A percentile compares a stretch with the other conserved stretches of the same genome.
phyloP scores from a whole-genome alignment of 2,888 invertebrate genomes.

The Tethea ocularis region DNA sequence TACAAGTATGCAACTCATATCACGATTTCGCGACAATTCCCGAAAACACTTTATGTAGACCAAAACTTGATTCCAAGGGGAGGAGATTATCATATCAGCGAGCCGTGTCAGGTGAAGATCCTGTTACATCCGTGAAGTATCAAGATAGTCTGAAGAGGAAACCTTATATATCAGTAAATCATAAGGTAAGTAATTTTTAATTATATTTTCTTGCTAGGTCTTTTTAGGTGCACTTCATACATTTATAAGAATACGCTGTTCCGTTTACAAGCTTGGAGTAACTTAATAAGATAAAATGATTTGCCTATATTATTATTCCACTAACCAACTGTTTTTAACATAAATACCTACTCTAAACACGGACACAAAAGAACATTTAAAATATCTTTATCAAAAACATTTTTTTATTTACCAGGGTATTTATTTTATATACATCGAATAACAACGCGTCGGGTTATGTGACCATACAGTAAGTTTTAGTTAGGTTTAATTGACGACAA shows the following conservation, averaged over 20 bases:
- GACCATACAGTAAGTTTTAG: constrained; percentile 13
- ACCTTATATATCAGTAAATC: constrained; percentile 51
- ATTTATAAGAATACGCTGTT: no score
- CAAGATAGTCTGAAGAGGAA: constrained; percentile 53
- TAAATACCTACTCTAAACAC: no score
- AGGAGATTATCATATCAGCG: constrained; percentile 73
- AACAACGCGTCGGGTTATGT: background rate
- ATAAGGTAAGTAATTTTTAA: constrained; percentile 49
- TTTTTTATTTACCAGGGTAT: background rate
- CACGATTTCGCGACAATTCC: constrained; percentile 66
- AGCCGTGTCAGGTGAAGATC: constrained; percentile 76
- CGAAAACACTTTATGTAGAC: constrained; percentile 44
- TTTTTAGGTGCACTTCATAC: no score
- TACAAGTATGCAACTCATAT: constrained; percentile 55
- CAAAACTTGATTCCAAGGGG: constrained; percentile 57
- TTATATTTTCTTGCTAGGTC: no score
- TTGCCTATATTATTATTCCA: no score
- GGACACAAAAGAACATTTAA: background rate
- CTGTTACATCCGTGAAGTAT: constrained; percentile 44
- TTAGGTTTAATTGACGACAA: constrained; percentile 40
- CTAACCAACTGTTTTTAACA: no score
- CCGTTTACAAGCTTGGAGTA: no score
- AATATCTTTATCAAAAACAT: background rate
- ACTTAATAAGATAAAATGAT: no score
- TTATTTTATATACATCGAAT: background rate